These are phyloP conservation scores for Dromococcyx pavoninus DNA, from an alignment of 2,797 vertebrate species.

Conservation along the genomic window DNA sequence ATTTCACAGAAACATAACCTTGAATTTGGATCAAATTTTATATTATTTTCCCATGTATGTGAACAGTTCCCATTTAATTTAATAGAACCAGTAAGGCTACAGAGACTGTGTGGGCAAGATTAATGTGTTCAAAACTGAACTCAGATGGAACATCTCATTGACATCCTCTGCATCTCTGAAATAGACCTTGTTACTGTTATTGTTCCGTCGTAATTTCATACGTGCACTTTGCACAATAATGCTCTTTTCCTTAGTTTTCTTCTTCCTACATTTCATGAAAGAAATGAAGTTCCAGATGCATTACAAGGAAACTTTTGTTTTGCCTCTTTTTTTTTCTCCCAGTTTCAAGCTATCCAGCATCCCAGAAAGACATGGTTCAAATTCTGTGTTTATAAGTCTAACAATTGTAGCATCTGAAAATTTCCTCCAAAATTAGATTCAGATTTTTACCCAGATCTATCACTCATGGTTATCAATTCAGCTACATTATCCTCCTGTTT, in stretches of 20 bases:
- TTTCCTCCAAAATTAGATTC: neutral
- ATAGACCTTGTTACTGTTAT: neutral
- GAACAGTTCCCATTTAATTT: neutral
- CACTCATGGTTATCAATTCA: neutral
- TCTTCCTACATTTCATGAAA: neutral
- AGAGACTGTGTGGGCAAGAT: neutral
- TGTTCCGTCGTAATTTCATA: neutral
- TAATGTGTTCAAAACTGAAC: neutral
- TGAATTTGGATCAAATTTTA: neutral
- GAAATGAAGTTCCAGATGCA: neutral
- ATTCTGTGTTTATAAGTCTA: neutral
- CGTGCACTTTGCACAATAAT: neutral
- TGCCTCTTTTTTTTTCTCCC: neutral
- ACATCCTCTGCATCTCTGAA: neutral
- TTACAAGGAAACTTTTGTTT: neutral
- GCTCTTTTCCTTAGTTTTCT: neutral
- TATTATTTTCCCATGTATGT: neutral
- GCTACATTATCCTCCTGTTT: neutral
- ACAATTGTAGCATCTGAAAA: neutral
- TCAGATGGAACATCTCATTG: neutral
- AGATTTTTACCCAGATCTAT: neutral
- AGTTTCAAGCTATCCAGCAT: neutral
- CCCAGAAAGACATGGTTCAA: neutral
- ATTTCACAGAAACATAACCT: neutral
- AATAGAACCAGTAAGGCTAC: neutral